These are phyloP conservation scores for Drosophila seguyi DNA, from an alignment of 1,140 invertebrate genomes.

Conservation along the genomic window DNA sequence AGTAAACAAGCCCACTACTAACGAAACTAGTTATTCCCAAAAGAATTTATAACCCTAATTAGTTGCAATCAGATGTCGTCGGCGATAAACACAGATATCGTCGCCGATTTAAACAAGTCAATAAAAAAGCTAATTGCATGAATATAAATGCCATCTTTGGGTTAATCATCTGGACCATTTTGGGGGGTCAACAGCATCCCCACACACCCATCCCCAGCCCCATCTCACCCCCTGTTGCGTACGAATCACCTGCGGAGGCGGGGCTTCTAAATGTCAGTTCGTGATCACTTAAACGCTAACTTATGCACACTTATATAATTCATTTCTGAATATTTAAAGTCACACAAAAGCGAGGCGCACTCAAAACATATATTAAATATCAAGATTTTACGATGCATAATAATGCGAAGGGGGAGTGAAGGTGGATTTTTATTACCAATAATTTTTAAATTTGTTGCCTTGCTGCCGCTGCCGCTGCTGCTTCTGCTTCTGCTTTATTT, in stretches of 20 bases:
- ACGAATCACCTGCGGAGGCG: conserved; percentile 19
- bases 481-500: conserved; percentile 21
- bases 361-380: conserved; percentile 79
- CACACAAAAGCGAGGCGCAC: conserved; percentile 46
- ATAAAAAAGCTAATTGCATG: conserved; percentile 69
- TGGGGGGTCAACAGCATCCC: conserved; percentile 35
- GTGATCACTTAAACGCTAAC: conserved; percentile 76
- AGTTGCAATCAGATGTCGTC: conserved; percentile 15
- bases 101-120: conserved; percentile 30
- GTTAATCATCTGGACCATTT: conserved; percentile 37
- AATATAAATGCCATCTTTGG: conserved; percentile 66
- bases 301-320: conserved; percentile 81
- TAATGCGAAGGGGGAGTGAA: conserved; percentile 57
- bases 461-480: conserved; percentile 31
- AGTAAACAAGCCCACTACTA: background rate
- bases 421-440: conserved; percentile 83
- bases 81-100: conserved; percentile 13
- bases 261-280: conserved; percentile 68
- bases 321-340: conserved; percentile 77
- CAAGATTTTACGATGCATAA: conserved; percentile 77
- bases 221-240: conserved; percentile 1
- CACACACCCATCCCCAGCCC: background rate
- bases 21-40: background rate
- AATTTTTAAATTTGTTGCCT: conserved; percentile 80
- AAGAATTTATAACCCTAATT: conserved; percentile 21